Evolutionary conservation across 2,888 invertebrate genomes (phyloP), one percentile per base, ranked within the genome.

Genomic region (Spilarctia lutea): DNA sequence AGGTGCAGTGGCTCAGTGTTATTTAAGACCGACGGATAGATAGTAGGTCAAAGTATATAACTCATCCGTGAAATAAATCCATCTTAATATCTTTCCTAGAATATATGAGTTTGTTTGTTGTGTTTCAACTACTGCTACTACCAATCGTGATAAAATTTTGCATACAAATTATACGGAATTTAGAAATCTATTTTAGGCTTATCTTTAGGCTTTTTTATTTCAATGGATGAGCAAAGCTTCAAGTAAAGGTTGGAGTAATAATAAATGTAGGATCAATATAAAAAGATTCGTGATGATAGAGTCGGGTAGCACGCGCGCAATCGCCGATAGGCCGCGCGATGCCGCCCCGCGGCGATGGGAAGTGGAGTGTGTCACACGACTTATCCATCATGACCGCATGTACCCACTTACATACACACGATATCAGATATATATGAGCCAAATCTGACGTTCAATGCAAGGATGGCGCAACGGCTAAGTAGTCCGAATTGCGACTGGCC

Each of bases 331-430:
- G 72, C 75, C 78, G 73, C 52, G 10, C 52, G 52, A 56, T 56
- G 24, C 52, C 52, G 73, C 85, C 86, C 85, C 77, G 87, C 81
- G 85, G 88, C 88, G 70, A 77, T 84, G 80, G 72, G 85, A 93
- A 94, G 92, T 94, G 79, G 93, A 94, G 93, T 93, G 90, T 94
- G 94, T 90, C 94, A 93, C 87, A 88, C 87, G 84, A 89, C 88
- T 90, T 91, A 91, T 92, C 93, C 92, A 93, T 94, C 92, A 92
- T 85, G 87, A 83, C 81, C 72, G 83, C 82, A 85, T 82, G 85
- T 85, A 84, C 81, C 33, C 52, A 66, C 35, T n/a, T 72, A 66
- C 39, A n/a, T 60, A 56, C 65, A 33, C 33, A 42, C 70, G 65
- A 70, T 39, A 73, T 69, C 67, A 69, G 33, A 52, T 63, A 42